Conservation (phyloP, 2,113 vertebrate species). For the Pelodiscus sinensis region DNA sequence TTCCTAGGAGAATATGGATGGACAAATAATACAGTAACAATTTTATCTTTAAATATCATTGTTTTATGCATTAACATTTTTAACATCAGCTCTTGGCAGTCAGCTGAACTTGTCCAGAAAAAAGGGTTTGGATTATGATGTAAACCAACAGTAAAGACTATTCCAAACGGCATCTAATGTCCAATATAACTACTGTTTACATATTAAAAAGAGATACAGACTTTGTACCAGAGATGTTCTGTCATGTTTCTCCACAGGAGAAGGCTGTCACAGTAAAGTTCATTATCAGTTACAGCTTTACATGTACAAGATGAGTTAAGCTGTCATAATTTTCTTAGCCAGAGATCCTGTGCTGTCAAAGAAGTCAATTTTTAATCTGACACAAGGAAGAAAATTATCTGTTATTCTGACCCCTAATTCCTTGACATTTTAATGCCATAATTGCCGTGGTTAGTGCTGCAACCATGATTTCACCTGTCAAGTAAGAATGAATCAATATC, state of each 20-base stretch:
- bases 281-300: constrained; percentile 87
- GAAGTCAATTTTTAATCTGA: constrained; percentile 89
- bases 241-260: constrained; percentile 91
- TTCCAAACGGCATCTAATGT: constrained; percentile 81
- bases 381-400: constrained; percentile 88
- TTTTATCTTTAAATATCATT: neutral
- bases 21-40: neutral
- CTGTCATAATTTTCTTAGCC: constrained; percentile 87
- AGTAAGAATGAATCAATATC: constrained; percentile 88
- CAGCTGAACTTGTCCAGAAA: constrained; percentile 35
- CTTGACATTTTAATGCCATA: constrained; percentile 93
- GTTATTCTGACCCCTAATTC: constrained; percentile 92
- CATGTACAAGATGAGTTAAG: constrained; percentile 88
- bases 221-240: constrained; percentile 84
- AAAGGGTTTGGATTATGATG: constrained; percentile 76
- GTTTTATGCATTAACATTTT: constrained; percentile 25
- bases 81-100: constrained; percentile 24
- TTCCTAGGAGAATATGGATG: neutral
- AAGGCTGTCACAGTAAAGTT: constrained; percentile 89
- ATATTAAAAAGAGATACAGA: constrained; percentile 84
- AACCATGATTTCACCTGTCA: constrained; percentile 89
- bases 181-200: constrained; percentile 88
- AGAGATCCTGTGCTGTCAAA: constrained; percentile 85
- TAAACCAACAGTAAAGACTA: constrained; percentile 79
- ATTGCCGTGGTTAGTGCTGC: constrained; percentile 89